Evolutionary conservation across 2,888 invertebrate genomes (phyloP).

Genomic region (Drosophila lutescens): DNA sequence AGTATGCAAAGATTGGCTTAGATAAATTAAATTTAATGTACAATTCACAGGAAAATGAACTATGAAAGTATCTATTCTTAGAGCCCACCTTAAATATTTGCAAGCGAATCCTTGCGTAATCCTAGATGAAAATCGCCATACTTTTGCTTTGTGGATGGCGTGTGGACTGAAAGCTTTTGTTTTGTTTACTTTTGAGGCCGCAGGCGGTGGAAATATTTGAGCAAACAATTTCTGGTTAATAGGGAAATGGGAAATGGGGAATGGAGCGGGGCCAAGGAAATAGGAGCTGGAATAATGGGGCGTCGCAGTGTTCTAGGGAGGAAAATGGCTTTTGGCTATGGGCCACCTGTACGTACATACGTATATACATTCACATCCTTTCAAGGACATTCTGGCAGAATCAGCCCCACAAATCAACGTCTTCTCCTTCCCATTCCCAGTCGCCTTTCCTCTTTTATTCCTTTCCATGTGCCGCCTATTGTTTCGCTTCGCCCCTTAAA

Average conservation of each 20-base stretch:
- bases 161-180: conserved; percentile 29
- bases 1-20: neutral
- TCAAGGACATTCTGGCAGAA: conserved; percentile 65
- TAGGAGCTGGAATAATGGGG: conserved; percentile 20
- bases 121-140: conserved; percentile 18
- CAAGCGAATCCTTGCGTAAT: neutral
- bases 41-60: neutral
- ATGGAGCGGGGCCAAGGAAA: neutral
- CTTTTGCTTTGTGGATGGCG: conserved; percentile 26
- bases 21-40: too few relatives aligned
- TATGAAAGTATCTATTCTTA: neutral
- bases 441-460: conserved; percentile 16
- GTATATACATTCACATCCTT: conserved; percentile 29
- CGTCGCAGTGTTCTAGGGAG: neutral
- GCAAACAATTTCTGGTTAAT: conserved; percentile 34
- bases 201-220: conserved; percentile 42
- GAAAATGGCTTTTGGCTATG: conserved; percentile 58
- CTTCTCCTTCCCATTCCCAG: conserved; percentile 56
- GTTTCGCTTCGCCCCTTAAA: conserved; percentile 15
- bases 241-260: conserved; percentile 32
- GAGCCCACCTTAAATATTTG: conserved; percentile 30
- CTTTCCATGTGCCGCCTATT: conserved; percentile 10
- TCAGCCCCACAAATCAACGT: conserved; percentile 64
- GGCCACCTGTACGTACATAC: conserved; percentile 65
- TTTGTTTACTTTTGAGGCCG: conserved; percentile 18